Conservation (phyloP, 2,113 vertebrate genomes). For the Nyctereutes procyonoides region DNA sequence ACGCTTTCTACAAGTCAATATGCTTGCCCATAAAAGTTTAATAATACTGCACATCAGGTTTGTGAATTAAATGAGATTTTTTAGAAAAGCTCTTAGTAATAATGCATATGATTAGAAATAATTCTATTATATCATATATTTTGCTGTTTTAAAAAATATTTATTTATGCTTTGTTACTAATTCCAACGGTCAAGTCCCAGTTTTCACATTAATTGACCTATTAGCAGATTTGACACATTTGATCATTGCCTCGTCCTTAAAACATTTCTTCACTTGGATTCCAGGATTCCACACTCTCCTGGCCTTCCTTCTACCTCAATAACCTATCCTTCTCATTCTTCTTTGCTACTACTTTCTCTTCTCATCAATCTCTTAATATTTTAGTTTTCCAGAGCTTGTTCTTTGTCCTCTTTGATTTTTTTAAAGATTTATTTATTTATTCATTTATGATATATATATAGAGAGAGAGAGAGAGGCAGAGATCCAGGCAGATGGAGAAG, state of each 20-base stretch:
- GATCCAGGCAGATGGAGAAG: no score
- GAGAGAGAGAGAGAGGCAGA: no score
- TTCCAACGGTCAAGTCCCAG: background rate
- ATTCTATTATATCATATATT: background rate
- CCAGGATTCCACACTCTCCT: background rate
- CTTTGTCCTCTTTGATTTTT: background rate
- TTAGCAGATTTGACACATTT: background rate
- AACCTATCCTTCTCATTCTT: background rate
- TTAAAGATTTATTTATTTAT: no score
- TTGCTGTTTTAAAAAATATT: background rate
- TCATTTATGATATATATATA: no score
- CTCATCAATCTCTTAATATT: background rate
- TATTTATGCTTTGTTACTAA: background rate
- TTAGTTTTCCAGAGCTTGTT: background rate
- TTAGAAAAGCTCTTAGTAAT: background rate
- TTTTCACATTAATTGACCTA: background rate
- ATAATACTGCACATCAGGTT: background rate
- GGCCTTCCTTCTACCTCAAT: background rate
- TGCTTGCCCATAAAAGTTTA: background rate
- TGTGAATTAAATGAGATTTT: slow-evolving; percentile 32
- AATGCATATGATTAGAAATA: background rate
- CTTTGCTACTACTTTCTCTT: background rate
- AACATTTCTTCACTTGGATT: background rate
- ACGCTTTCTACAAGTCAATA: slow-evolving; percentile 47
- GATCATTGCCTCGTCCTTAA: background rate